A percentile compares a stretch with the other conserved stretches of the same genome.
phyloP scores from a whole-genome alignment of 2,113 vertebrate genomes.

The Corythornis cristatus region DNA sequence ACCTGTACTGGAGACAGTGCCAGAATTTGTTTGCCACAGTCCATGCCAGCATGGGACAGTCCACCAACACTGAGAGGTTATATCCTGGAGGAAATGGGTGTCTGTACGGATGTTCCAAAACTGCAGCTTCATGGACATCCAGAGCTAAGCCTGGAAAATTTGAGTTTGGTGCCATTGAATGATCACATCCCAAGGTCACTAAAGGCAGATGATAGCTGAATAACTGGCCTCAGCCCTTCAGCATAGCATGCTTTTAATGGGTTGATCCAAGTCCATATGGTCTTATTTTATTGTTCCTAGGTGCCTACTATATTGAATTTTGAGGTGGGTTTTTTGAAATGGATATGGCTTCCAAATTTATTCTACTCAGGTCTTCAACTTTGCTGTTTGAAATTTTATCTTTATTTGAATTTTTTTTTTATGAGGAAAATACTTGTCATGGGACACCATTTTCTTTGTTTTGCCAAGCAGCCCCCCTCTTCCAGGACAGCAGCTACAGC shows the following conservation, averaged over 20 bases:
- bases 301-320: conserved; percentile 38
- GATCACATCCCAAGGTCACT: not conserved
- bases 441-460: not conserved
- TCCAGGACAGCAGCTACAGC: not conserved
- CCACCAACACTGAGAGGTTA: not conserved
- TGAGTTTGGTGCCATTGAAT: not conserved
- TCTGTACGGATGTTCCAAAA: not conserved
- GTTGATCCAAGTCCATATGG: conserved; percentile 23
- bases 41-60: not conserved
- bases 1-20: not conserved
- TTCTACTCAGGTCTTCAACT: not conserved
- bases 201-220: not conserved
- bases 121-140: not conserved
- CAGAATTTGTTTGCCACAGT: not conserved
- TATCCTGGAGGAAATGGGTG: not conserved
- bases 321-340: conserved; percentile 52
- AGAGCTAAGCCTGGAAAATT: not conserved
- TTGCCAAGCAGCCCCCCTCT: not conserved
- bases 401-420: not conserved
- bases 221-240: not conserved
- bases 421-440: not conserved
- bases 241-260: not conserved
- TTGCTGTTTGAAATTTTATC: conserved; percentile 40
- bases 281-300: conserved; percentile 49
- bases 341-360: conserved; percentile 25